phyloP scores from a whole-genome alignment of 2,113 vertebrate species.

The Paedocypris sp. region DNA sequence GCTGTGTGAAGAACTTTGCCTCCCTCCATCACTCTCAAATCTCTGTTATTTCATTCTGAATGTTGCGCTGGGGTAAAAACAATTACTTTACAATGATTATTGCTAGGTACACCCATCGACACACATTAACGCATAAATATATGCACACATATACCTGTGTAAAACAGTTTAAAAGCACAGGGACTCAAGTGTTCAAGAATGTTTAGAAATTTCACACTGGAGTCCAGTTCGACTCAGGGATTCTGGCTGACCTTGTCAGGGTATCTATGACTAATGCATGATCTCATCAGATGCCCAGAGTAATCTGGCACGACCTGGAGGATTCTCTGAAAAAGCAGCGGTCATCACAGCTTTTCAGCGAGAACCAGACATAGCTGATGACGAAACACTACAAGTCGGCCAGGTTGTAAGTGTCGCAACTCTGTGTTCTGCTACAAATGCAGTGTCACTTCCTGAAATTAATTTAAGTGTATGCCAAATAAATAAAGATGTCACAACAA shows the following conservation, averaged over 20 bases:
- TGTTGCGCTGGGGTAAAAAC: background rate
- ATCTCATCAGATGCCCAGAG: conserved; percentile 10
- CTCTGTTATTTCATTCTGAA: background rate
- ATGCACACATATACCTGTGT: background rate
- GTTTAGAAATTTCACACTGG: conserved; percentile 7
- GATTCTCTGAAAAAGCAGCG: conserved; percentile 31
- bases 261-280: conserved; percentile 24
- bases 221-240: conserved; percentile 21
- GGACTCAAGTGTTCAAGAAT: conserved; percentile 11
- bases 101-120: no score
- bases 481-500: no score
- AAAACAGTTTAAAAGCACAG: background rate
- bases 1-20: background rate
- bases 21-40: background rate
- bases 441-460: no score
- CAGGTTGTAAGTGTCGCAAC: no score
- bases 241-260: conserved; percentile 52
- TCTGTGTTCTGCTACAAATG: no score
- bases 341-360: conserved; percentile 12
- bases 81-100: no score
- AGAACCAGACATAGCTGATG: conserved; percentile 12
- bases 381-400: no score
- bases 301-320: conserved; percentile 35
- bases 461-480: no score
- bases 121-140: no score